phyloP scores from a whole-genome alignment of 2,888 invertebrate species.

The Cordylochernes scorpioides region DNA sequence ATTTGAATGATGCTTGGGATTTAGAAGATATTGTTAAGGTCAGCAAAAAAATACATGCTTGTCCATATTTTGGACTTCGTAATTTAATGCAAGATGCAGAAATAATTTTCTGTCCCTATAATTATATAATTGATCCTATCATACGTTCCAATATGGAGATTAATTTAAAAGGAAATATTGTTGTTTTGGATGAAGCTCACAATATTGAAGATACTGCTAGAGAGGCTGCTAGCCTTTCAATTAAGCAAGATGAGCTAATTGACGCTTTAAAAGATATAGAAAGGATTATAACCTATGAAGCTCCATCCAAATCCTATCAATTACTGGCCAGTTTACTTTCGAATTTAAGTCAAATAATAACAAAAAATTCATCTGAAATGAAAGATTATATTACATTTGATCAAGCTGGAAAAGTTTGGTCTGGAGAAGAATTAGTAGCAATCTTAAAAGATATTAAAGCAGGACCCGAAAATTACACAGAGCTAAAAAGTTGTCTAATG shows the following conservation, averaged over 20 bases:
- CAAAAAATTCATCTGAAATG: slow-evolving; percentile 17
- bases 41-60: slow-evolving; percentile 41
- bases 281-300: slow-evolving; percentile 15
- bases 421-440: slow-evolving; percentile 23
- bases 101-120: slow-evolving; percentile 91
- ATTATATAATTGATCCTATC: slow-evolving; percentile 77
- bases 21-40: slow-evolving; percentile 69
- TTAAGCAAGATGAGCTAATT: slow-evolving; percentile 28
- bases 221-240: slow-evolving; percentile 33
- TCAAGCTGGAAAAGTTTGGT: slow-evolving; percentile 20
- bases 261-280: slow-evolving; percentile 26
- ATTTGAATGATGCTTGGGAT: slow-evolving; percentile 27
- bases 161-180: slow-evolving; percentile 38
- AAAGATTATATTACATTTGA: slow-evolving; percentile 19
- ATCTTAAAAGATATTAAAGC: slow-evolving; percentile 19
- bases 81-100: slow-evolving; percentile 64
- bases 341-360: slow-evolving; percentile 18
- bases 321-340: slow-evolving; percentile 8
- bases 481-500: slow-evolving; percentile 9
- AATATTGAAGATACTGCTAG: slow-evolving; percentile 64
- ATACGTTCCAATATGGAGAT: slow-evolving; percentile 52
- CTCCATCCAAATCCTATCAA: slow-evolving; percentile 2
- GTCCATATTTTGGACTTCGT: slow-evolving; percentile 74
- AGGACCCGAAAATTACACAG: slow-evolving; percentile 18
- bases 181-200: slow-evolving; percentile 93